Evolutionary conservation across 2,888 invertebrate species (phyloP), one percentile per base, ranked within the genome.

Genomic region (Cantharis nigra): DNA sequence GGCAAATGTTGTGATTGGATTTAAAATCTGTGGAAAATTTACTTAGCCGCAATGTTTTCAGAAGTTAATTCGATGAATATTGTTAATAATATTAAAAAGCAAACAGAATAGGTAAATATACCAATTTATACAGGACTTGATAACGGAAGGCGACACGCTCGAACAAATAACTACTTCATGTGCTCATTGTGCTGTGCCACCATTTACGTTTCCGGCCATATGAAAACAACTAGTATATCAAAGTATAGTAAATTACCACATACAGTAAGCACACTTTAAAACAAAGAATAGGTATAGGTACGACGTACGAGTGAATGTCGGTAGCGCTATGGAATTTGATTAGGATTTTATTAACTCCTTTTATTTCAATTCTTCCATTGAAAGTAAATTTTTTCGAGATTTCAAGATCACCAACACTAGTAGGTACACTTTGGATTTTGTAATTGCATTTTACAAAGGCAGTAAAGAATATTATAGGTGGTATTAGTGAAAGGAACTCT

Each of bases 101-200:
- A 49, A 49, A 49, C 49, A 49, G 23, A 67, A 67, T 67, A 13
- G 26, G 26, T 26, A 67, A 67, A 64, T 20, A 67, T 67, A 67
- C 26, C 23, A 20, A 67, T 67, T 67, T 67, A 23, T 23, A 23
- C 77, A 75, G 77, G 70, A 73, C 76, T 75, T 71, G 74, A 78
- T 74, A 78, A 74, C 79, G 82, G 82, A 82, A 82, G 80, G 74
- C 69, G 81, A 76, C 75, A 81, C 81, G 82, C 79, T 80, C 73
- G 79, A 80, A 79, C 81, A 82, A 81, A 67, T 67, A 67, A 67
- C 79, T 81, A 74, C 78, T 78, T 80, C 79, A 80, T 80, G 82
- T 81, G 79, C 79, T 75, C 77, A 75, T 78, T 78, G 75, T 75
- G 73, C 76, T 65, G 69, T 65, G 74, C 76, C 63, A 71, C 72